Evolutionary conservation across 2,797 vertebrate genomes (phyloP), one percentile per base, ranked within the genome.

Genomic region (Alectoris magna): DNA sequence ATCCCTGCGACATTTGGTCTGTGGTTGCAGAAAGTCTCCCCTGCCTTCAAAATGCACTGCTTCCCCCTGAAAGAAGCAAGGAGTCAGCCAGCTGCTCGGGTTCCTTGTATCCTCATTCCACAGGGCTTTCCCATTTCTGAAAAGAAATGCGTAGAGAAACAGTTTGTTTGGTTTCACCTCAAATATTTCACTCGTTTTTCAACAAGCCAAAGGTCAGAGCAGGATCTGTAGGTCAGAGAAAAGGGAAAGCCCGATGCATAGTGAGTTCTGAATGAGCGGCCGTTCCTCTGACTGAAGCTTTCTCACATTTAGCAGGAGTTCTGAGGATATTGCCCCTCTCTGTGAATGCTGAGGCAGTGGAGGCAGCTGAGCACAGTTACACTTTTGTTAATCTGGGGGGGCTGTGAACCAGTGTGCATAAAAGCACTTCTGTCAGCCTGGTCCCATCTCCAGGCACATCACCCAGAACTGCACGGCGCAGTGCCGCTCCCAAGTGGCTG

Each of bases 141-240:
- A 72, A 78, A 91, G 83, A 92, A 86, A 66, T 79, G 68, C 97
- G 97, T 97, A 91, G 94, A 96, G 97, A 95, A 96, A 95, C 66
- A 46, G 90, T 97, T 96, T 97, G 94, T 87, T 97, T 97, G 97
- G 97, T 96, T 80, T 79, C 60, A 3, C 66, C 88, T 97, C 96
- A 97, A 97, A 91, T 97, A 97, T 97, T 96, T 51, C 75, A 82
- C 95, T 96, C 46, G 9, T 94, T 96, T 95, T 87, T 91, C 83
- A 81, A 90, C 39, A 64, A 96, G 91, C 80, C 93, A 85, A 89
- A 96, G 96, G 92, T 95, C 95, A 94, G 70, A 88, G 88, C 55
- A 85, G 76, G 93, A 73, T 93, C 72, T 66, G 68, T 26, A 91
- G 88, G 92, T 95, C 92, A 87, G 93, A 75, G 94, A 94, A 94